Base-by-base conservation (phyloP, 2,797 vertebrate genomes). In the Arrhamphus sclerolepis region DNA sequence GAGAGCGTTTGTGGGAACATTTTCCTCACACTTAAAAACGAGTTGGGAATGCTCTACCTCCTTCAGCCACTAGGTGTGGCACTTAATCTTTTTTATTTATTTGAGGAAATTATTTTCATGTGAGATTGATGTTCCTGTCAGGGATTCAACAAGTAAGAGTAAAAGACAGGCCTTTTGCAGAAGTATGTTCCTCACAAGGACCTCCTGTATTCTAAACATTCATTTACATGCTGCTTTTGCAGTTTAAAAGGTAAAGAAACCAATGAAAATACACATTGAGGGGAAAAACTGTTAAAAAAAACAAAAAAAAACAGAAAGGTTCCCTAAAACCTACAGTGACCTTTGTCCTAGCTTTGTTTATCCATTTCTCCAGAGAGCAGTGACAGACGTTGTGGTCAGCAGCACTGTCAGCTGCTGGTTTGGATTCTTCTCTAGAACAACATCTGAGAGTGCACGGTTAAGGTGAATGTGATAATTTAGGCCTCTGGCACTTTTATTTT, bases 41-140 rank as follows among this genome's bases (percentile, higher is more conserved):
- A 46, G 60, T 47, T 61, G 64, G 53, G 75, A 75, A 78, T 91
- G 92, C 79, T 86, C 75, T 94, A 92, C 92, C 89, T 56, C 62
- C 74, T 84, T 86, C 84, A 67, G 84, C 93, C 93, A 93, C 93
- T 94, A 94, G 93, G 92, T 94, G 93, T 94, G 91, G 93, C 93
- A 93, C 92, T 93, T 92, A 92, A 93, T 93, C 93, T 91, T 88
- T 90, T 89, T 89, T 89, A 91, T 91, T 91, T 88, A 85, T 90
- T 84, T 75, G 66, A 75, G 70, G 67, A 73, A 78, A 86, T 87
- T n/a, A 66, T 77, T 81, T 72, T 72, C 64, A 72, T 47, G 44
- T 13, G 40, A 48, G 56, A 56, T 49, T 57, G 18, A 13, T 19
- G 44, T 19, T 34, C 38, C 42, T 16, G 46, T 4, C 46, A 44